Percentiles rank a stretch among this genome's conserved stretches.
Conservation (phyloP, 2,888 invertebrate species). For the Palloptera scutellata region DNA sequence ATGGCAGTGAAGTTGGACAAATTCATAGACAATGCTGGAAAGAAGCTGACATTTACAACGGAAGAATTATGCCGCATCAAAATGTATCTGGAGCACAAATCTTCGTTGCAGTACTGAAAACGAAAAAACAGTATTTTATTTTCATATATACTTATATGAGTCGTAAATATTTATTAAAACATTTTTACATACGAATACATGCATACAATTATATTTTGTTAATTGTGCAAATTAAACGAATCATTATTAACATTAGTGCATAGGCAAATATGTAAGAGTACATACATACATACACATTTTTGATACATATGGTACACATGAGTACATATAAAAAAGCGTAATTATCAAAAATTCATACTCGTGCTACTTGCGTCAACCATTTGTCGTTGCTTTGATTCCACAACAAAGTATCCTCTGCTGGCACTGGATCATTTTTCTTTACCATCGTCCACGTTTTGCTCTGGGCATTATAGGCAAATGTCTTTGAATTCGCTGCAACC, state of each 20-base stretch:
- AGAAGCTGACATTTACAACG: constrained; percentile 53
- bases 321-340: constrained; percentile 32
- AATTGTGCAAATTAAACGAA: not conserved
- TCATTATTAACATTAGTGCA: constrained; percentile 19
- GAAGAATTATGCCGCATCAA: constrained; percentile 57
- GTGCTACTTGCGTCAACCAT: constrained; percentile 50
- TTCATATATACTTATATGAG: not conserved
- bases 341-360: constrained; percentile 32
- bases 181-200: not conserved
- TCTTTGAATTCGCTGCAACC: constrained; percentile 49
- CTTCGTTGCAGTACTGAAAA: constrained; percentile 33
- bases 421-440: constrained; percentile 47
- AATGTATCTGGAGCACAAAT: constrained; percentile 48
- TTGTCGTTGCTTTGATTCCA: constrained; percentile 62
- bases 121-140: constrained; percentile 8
- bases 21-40: constrained; percentile 51
- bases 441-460: constrained; percentile 52
- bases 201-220: not conserved
- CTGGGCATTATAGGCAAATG: constrained; percentile 52
- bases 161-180: not conserved
- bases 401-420: constrained; percentile 48
- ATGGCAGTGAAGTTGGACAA: constrained; percentile 54
- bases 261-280: constrained; percentile 1
- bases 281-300: not conserved
- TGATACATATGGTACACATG: too few relatives aligned